Base-by-base conservation (phyloP, 2,797 vertebrate species). In the Pagetopsis macropterus region DNA sequence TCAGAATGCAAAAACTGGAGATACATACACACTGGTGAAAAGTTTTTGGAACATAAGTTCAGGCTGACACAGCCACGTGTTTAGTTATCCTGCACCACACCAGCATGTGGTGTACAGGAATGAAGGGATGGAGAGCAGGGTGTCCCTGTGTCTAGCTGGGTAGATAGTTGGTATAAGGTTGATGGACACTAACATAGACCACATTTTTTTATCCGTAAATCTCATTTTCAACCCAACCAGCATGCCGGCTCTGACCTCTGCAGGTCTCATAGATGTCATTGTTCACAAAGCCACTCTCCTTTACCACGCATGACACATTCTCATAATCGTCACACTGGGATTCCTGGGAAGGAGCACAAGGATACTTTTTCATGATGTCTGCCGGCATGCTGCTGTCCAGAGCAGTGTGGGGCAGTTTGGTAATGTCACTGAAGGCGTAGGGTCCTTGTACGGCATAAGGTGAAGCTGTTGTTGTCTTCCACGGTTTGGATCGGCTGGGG, bases 261-360 rank as follows among this genome's bases (percentile, higher is more conserved):
- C 95, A 97, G 72, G 94, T 93, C 88, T 98, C 97, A 11, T 99
- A 99, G 66, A 98, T 96, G 83, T 97, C 97, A 19, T 99, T 99
- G 79, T 94, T 97, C 72, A 99, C 96, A 76, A 98, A 99, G 68
- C 96, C 96, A 0, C 95, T 96, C 76, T 93, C 94, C 0, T 91
- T 92, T 27, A 89, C 68, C 0, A 87, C 87, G 75, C 86, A 87
- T 1, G 89, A 86, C 44, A 94, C 83, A 3, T 95, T 95, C 76
- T 94, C 94, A 16, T 96, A 96, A 48, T 96, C 95, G 17, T 92
- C 91, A 33, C 92, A 92, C 37, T 90, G 61, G 67, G 83, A 75
- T 27, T 87, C 84, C 2, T 86, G 86, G 0, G 89, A 82, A 1
- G 76, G 72, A 2, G 71, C 49, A 1, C 85, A 80, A 66, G 95